A percentile compares a stretch with the other conserved stretches of the same genome.
phyloP scores from a whole-genome alignment of 53 echinoderm and acorn worm genomes.

The Temnopleurus reevesii region DNA sequence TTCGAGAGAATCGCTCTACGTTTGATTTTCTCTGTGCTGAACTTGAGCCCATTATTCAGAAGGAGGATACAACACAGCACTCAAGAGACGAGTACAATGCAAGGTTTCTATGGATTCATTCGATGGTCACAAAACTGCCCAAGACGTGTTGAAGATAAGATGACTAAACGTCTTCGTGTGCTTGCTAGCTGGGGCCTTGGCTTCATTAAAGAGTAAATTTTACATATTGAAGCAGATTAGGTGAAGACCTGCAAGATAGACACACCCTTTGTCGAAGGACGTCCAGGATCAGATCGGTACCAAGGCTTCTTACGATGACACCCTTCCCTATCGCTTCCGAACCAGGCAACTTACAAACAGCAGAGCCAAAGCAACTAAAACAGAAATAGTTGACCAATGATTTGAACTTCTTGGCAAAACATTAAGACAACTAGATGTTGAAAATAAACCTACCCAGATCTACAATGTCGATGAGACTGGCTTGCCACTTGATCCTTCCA shows the following conservation, averaged over 20 bases:
- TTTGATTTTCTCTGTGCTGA: constrained; percentile 51
- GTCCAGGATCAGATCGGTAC: not conserved
- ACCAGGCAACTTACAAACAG: not conserved
- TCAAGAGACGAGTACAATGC: not conserved
- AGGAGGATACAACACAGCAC: no score
- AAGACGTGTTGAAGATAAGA: not conserved
- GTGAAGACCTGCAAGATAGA: not conserved
- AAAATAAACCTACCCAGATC: not conserved
- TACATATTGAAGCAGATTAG: not conserved
- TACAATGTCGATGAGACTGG: not conserved
- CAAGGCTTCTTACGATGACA: not conserved
- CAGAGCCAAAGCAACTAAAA: constrained; percentile 31
- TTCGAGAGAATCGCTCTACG: constrained; percentile 53
- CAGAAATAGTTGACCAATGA: constrained; percentile 42
- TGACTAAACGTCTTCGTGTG: not conserved
- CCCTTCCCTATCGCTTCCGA: not conserved
- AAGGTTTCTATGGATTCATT: not conserved
- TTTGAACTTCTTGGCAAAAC: constrained; percentile 42
- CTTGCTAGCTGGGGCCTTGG: not conserved
- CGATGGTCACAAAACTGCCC: not conserved
- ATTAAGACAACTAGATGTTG: not conserved
- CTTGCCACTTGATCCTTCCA: not conserved
- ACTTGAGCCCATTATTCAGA: constrained; percentile 47
- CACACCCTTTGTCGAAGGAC: not conserved
- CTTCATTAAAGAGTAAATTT: not conserved